Conservation (phyloP, 2,113 vertebrate species). For the Petaurus breviceps region DNA sequence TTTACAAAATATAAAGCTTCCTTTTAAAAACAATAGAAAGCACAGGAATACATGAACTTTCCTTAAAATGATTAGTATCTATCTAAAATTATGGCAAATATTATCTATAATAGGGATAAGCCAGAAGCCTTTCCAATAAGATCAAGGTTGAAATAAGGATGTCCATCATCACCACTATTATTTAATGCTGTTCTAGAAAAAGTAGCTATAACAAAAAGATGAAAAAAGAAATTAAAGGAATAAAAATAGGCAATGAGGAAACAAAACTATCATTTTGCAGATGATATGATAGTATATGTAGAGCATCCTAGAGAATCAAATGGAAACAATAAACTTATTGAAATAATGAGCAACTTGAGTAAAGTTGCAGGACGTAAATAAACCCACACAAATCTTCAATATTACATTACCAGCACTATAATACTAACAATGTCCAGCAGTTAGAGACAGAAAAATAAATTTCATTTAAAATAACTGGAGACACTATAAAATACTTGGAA, state of each 20-base stretch:
- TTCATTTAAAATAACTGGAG: background rate
- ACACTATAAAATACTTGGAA: background rate
- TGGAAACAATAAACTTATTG: background rate
- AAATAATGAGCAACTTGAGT: background rate
- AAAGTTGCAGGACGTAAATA: background rate
- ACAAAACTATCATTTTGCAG: background rate
- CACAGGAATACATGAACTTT: background rate
- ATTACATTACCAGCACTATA: background rate
- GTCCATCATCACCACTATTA: background rate
- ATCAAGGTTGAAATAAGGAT: background rate
- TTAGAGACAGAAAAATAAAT: background rate
- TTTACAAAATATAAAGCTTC: background rate
- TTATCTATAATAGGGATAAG: background rate
- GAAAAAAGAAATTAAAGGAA: background rate
- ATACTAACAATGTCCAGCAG: too few species aligned
- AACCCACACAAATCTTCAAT: background rate
- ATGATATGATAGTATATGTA: background rate
- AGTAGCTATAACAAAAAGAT: background rate
- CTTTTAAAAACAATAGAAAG: background rate
- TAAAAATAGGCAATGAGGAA: background rate
- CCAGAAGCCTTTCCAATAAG: background rate
- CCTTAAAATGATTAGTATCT: background rate
- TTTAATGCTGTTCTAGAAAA: background rate
- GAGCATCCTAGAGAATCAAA: background rate
- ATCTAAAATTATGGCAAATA: background rate